Evolutionary conservation across 2,113 vertebrate genomes (phyloP), one percentile per base, ranked within the genome.

Genomic region (Prionailurus bengalensis): DNA sequence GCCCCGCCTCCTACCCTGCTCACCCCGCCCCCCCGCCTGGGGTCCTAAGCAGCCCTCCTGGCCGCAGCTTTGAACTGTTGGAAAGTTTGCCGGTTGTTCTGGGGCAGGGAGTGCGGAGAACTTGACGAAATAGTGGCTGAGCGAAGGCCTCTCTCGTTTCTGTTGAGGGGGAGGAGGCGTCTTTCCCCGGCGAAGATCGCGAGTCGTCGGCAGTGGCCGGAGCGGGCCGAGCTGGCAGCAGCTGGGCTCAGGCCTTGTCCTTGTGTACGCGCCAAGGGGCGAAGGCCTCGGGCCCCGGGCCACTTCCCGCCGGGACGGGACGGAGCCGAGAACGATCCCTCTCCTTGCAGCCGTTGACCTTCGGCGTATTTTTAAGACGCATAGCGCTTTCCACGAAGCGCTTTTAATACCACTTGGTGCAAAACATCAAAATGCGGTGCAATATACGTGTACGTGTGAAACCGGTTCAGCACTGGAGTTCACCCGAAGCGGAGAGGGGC

Each of bases 11-110:
- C 33, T 0, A 31, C 27, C 58, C 94, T 1, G 70, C 9, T 13
- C 11, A 33, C 74, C 33, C n/a, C 82, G 65, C 88, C 90, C 16
- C 33, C 12, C 11, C 7, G 23, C n/a, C 25, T 21, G 0, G 1
- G 23, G 4, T 0, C n/a, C 23, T 3, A 1, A 5, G 9, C 11
- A 0, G 14, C 25, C 0, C 0, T 0, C 12, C 0, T 0, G 21
- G 12, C 42, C 0, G 13, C 19, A 0, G 23, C 53, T n/a, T 8
- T 0, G 1, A 5, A 5, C 36, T 0, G 42, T 2, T 2, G 27
- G 0, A 4, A 74, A 93, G 84, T 94, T 76, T 45, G 70, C 82
- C 1, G 7, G 27, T 1, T 0, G 15, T n/a, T 71, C 7, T 23
- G 13, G 0, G 55, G 14, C 1, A 0, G 3, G 0, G 1, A 7